phyloP scores from a whole-genome alignment of 2,113 vertebrate genomes.

The Bubo scandiacus region DNA sequence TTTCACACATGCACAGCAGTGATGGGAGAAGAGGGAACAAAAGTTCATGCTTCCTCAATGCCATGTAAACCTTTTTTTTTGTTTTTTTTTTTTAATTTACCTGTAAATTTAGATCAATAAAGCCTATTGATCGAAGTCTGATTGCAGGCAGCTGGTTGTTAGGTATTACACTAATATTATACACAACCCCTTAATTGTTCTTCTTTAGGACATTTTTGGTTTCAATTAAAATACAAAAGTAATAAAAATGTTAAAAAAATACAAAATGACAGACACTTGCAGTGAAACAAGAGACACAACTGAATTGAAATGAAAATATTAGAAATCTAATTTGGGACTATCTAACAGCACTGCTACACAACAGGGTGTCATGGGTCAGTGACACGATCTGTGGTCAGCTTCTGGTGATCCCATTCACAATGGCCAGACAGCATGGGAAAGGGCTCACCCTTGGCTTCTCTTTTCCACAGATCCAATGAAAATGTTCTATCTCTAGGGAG shows the following conservation, averaged over 20 bases:
- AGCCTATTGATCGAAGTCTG: neutral
- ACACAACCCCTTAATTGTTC: neutral
- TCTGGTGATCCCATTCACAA: neutral
- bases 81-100: neutral
- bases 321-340: neutral
- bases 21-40: neutral
- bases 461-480: neutral
- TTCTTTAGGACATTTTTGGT: neutral
- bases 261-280: neutral
- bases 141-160: neutral
- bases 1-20: neutral
- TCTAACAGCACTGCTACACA: neutral
- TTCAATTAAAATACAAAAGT: slow-evolving; percentile 16
- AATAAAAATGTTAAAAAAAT: neutral
- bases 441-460: neutral
- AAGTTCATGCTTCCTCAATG: neutral
- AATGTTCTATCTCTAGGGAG: neutral
- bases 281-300: neutral
- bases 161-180: neutral
- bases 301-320: neutral
- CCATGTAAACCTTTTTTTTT: neutral
- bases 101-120: neutral
- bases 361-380: neutral
- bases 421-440: neutral
- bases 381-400: neutral